A percentile compares a stretch with the other conserved stretches of the same genome.
phyloP scores from a whole-genome alignment of 1,140 invertebrate genomes.

The Oryctes rhinoceros region DNA sequence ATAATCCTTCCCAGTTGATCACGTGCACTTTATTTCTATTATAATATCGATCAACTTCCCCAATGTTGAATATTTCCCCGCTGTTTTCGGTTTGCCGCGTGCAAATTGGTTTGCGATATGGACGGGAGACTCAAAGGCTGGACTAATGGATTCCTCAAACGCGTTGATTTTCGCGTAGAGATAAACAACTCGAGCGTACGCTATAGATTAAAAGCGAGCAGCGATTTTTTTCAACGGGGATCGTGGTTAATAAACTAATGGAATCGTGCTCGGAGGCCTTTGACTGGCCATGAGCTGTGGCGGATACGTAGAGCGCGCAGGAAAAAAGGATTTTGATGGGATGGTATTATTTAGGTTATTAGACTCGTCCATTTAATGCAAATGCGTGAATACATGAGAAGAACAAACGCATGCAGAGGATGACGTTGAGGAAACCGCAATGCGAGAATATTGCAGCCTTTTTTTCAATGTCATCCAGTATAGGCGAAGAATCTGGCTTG shows the following conservation, averaged over 20 bases:
- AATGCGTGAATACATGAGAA: too few species aligned
- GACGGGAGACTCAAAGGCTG: not conserved
- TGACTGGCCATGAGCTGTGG: not conserved
- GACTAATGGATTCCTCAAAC: not conserved
- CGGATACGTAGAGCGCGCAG: not conserved
- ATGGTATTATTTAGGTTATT: not conserved
- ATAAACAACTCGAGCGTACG: constrained; percentile 1
- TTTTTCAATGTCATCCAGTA: too few species aligned
- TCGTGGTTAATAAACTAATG: constrained; percentile 23
- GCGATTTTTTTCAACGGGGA: not conserved
- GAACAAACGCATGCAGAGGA: too few species aligned
- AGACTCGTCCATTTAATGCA: not conserved
- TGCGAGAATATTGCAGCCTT: too few species aligned
- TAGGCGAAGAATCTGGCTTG: too few species aligned
- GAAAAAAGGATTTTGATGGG: not conserved
- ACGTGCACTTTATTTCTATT: not conserved
- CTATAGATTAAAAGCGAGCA: too few species aligned
- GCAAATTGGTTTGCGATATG: not conserved
- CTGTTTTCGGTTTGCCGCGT: not conserved
- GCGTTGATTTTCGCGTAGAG: constrained; percentile 1
- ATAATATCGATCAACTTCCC: not conserved
- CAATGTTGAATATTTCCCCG: not conserved
- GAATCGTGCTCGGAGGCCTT: not conserved
- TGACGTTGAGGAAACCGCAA: too few species aligned
- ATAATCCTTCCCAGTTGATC: not conserved